phyloP scores from a whole-genome alignment of 2,113 vertebrate species.

The Corynorhinus townsendii region DNA sequence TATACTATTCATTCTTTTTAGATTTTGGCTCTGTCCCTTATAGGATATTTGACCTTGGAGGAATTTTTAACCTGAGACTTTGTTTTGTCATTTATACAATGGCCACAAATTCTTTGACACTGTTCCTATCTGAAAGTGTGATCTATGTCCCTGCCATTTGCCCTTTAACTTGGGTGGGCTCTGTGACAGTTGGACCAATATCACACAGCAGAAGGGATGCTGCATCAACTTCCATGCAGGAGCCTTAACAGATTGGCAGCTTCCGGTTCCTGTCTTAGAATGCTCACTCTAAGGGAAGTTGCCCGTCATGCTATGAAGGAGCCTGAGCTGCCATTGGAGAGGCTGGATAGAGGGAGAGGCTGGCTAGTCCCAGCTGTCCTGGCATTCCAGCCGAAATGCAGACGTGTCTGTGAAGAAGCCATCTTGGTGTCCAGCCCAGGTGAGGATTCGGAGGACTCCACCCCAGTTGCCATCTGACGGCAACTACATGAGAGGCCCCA shows the following conservation, averaged over 20 bases:
- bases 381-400: neutral
- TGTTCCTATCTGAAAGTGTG: neutral
- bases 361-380: neutral
- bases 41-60: neutral
- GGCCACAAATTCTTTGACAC: neutral
- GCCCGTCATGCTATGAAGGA: rapidly evolving
- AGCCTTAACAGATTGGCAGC: neutral
- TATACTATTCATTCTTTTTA: neutral
- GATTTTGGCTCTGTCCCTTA: neutral
- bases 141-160: neutral
- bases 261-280: neutral
- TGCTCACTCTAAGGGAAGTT: neutral
- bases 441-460: neutral
- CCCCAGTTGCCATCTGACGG: neutral
- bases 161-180: neutral
- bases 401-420: neutral
- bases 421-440: neutral
- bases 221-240: neutral
- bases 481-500: neutral
- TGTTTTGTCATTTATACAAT: neutral
- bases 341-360: neutral
- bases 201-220: neutral
- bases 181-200: neutral
- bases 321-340: neutral
- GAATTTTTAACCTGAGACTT: neutral